phyloP scores from a whole-genome alignment of 2,113 vertebrate genomes.

The Mixornis gularis region DNA sequence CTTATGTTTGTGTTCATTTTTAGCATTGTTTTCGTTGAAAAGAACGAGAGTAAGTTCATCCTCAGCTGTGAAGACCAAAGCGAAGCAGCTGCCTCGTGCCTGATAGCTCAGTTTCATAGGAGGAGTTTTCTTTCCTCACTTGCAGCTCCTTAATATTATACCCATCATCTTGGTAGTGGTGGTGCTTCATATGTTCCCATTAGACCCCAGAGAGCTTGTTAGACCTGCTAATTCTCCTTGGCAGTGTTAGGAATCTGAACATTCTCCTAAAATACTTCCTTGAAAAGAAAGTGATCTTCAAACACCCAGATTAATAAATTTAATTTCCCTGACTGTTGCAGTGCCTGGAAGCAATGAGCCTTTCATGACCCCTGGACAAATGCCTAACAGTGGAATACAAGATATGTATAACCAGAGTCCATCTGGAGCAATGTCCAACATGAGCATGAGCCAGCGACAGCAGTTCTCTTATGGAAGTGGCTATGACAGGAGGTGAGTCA shows the following conservation, averaged over 20 bases:
- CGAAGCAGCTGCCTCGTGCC: not conserved
- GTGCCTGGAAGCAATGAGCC: slow-evolving; percentile 88
- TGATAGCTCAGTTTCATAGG: not conserved
- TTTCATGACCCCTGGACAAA: slow-evolving; percentile 89
- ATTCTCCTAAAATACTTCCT: slow-evolving; percentile 10
- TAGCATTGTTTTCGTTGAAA: not conserved
- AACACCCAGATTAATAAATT: slow-evolving; percentile 8
- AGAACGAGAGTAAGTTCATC: not conserved
- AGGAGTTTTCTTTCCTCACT: not conserved
- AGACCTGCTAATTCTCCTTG: slow-evolving; percentile 25
- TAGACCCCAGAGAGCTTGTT: slow-evolving; percentile 6
- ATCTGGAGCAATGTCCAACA: slow-evolving; percentile 77
- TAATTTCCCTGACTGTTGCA: slow-evolving; percentile 51
- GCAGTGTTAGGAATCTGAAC: slow-evolving; percentile 22
- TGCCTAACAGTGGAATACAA: slow-evolving; percentile 87
- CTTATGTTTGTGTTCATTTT: not conserved
- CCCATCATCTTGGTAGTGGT: not conserved
- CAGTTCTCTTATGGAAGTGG: slow-evolving; percentile 88
- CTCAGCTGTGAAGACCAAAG: not conserved
- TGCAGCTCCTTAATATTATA: not conserved
- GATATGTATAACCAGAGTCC: slow-evolving; percentile 90
- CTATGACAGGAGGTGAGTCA: slow-evolving; percentile 88
- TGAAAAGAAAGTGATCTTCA: slow-evolving; percentile 6
- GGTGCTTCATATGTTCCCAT: slow-evolving; percentile 20
- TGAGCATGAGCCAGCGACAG: slow-evolving; percentile 88